Evolutionary conservation across 2,113 vertebrate genomes (phyloP).

Genomic region (Tonatia bakeri): DNA sequence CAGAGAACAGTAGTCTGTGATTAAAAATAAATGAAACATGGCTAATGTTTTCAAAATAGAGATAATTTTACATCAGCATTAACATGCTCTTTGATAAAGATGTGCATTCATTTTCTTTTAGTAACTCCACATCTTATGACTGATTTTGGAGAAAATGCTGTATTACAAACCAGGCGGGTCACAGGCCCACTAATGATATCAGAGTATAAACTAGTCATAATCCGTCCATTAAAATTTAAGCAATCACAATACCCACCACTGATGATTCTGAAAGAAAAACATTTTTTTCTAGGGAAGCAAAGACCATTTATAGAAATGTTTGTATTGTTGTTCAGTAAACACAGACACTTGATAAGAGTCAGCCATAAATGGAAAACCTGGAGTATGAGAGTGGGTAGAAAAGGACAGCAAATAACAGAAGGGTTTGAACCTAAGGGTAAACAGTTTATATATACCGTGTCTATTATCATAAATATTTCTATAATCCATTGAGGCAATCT

Average conservation of each 20-base stretch:
- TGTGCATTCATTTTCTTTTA: background rate
- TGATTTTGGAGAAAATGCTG: background rate
- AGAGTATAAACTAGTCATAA: background rate
- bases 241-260: background rate
- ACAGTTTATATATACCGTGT: background rate
- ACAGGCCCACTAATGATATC: background rate
- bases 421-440: background rate
- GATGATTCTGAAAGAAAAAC: slow-evolving; percentile 17
- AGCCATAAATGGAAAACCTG: background rate
- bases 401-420: background rate
- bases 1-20: background rate
- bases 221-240: background rate
- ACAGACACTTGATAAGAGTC: slow-evolving; percentile 28
- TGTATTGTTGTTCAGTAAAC: slow-evolving; percentile 41
- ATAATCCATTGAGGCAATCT: background rate
- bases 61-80: background rate
- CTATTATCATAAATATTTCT: slow-evolving; percentile 12
- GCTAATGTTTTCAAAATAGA: background rate
- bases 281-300: background rate
- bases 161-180: background rate
- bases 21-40: background rate
- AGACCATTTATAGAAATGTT: slow-evolving; percentile 32
- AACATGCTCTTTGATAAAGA: background rate
- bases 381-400: background rate
- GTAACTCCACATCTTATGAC: background rate